Base-by-base conservation (phyloP, 2,113 vertebrate genomes). In the Agelaius phoeniceus region DNA sequence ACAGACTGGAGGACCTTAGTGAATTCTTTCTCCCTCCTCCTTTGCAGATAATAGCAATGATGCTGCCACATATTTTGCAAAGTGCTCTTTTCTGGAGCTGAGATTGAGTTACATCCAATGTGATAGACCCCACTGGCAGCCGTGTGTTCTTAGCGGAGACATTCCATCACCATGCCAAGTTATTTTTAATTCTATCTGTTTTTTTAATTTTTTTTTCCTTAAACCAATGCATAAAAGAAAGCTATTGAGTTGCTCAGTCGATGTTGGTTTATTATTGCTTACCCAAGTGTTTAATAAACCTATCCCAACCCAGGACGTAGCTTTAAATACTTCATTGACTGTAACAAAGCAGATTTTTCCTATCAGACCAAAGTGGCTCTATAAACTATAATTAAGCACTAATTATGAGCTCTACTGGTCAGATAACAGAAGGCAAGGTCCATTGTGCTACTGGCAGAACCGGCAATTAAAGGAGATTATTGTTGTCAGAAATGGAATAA, bases 231-330 rank as follows among this genome's bases (percentile, higher is more conserved):
- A 95, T 97, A 95, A 97, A 98, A 96, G 95, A 96, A 94, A 97
- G 95, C 96, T 95, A 97, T 97, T 12, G n/a, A 97, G 52, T 97
- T 96, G 63, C 90, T 94, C 55, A 92, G 97, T 98, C 98, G 97
- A 98, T 98, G 94, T 93, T 90, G 90, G 97, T 97, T 98, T 98
- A 97, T 98, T 97, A 96, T 98, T 97, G 97, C 97, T 98, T 98
- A 98, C 89, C 95, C 98, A 96, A 98, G 97, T 97, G 97, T 98
- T 98, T 98, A 98, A 98, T 97, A 98, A 98, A 98, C 96, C 93
- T 93, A 94, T 89, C 89, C 91, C 91, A 92, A 55, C 62, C 87
- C 87, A 92, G 91, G 89, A 95, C 58, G 31, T 90, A 93, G 91
- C 90, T 97, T 97, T 97, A 98, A 97, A 97, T 97, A 98, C 96